Evolutionary conservation across 2,113 vertebrate genomes (phyloP).

Genomic region (Oreamnos americanus): DNA sequence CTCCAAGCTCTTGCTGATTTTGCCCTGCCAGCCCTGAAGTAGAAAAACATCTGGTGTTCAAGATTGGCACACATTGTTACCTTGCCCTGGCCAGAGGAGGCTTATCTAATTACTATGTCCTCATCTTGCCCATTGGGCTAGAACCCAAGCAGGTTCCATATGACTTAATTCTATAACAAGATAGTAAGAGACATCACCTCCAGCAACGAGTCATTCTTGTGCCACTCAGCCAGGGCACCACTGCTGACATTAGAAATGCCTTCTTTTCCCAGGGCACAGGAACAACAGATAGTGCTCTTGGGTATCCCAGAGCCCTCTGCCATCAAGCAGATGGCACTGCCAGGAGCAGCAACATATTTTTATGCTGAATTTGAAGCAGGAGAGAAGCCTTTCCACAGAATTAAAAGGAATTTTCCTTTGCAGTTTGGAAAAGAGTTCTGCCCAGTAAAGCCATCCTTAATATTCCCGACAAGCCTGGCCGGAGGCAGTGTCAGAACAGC

Average conservation of each 20-base stretch:
- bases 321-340: constrained; percentile 91
- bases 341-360: constrained; percentile 90
- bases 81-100: constrained; percentile 91
- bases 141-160: not conserved
- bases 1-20: constrained; percentile 90
- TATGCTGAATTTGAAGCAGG: constrained; percentile 92
- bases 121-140: constrained; percentile 87
- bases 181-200: constrained; percentile 92
- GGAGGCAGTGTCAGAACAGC: constrained; percentile 86
- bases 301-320: constrained; percentile 92
- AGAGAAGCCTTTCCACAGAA: constrained; percentile 90
- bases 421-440: constrained; percentile 94
- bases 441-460: constrained; percentile 90
- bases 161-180: constrained; percentile 52
- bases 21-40: constrained; percentile 92
- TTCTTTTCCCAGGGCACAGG: constrained; percentile 88
- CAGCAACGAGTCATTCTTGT: constrained; percentile 93
- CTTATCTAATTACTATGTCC: constrained; percentile 86
- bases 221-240: constrained; percentile 82
- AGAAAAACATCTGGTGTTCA: constrained; percentile 92
- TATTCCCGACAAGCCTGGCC: constrained; percentile 87
- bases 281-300: constrained; percentile 89
- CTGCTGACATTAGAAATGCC: constrained; percentile 90
- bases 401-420: constrained; percentile 91
- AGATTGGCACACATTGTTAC: constrained; percentile 90